A percentile compares a stretch with the other conserved stretches of the same genome.
Evolutionary conservation across 2,888 invertebrate genomes (phyloP).

Genomic region (Acanthosoma haemorrhoidale): DNA sequence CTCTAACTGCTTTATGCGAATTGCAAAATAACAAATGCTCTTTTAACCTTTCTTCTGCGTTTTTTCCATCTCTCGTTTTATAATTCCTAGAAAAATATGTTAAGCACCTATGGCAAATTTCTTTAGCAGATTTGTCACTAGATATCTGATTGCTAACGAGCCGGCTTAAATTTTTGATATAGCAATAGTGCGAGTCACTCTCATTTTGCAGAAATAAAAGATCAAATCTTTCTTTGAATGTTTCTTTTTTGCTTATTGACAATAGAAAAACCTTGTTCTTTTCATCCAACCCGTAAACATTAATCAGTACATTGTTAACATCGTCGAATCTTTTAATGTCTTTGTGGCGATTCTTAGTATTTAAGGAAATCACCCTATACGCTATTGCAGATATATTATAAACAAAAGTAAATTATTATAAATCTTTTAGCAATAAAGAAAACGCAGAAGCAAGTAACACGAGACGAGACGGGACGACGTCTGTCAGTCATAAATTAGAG

Average conservation of each 20-base stretch:
- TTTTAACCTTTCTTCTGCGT: background rate
- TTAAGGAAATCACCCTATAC: too few species aligned
- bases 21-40: background rate
- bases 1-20: background rate
- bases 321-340: constrained; percentile 3
- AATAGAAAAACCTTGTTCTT: constrained; percentile 2
- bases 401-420: too few species aligned
- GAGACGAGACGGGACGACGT: too few species aligned
- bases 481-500: too few species aligned
- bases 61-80: background rate
- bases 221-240: background rate
- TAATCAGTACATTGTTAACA: background rate
- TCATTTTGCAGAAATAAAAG: background rate
- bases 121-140: background rate
- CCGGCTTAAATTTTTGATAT: background rate
- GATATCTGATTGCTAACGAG: background rate
- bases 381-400: too few species aligned
- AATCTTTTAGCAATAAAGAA: too few species aligned
- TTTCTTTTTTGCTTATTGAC: background rate
- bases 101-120: background rate
- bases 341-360: too few species aligned
- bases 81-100: background rate
- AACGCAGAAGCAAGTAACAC: too few species aligned
- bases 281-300: background rate
- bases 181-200: background rate